A percentile compares a stretch with the other conserved stretches of the same genome.
Evolutionary conservation across 2,797 vertebrate species (phyloP).

Genomic region (Melanotaenia maccullochi): DNA sequence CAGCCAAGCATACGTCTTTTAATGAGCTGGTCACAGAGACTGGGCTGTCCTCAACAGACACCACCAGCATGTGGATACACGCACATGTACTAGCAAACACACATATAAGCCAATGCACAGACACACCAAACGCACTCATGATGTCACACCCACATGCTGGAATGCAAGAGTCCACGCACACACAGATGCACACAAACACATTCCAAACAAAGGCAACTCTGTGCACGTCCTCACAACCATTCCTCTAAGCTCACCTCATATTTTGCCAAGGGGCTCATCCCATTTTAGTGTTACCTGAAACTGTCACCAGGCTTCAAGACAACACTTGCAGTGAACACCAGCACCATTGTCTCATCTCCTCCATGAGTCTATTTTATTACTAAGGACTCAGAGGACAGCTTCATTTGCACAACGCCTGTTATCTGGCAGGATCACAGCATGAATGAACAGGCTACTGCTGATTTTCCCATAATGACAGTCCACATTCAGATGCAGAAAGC

Average conservation of each 20-base stretch:
- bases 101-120: slow-evolving; percentile 24
- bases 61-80: slow-evolving; percentile 30
- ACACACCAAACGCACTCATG: slow-evolving; percentile 35
- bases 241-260: slow-evolving; percentile 53
- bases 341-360: slow-evolving; percentile 17
- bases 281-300: slow-evolving; percentile 36
- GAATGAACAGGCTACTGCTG: slow-evolving; percentile 51
- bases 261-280: slow-evolving; percentile 42
- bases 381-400: slow-evolving; percentile 31
- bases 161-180: slow-evolving; percentile 35
- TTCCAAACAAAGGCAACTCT: slow-evolving; percentile 37
- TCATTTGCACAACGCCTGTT: slow-evolving; percentile 64
- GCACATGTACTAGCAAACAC: slow-evolving; percentile 35
- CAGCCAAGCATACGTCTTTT: slow-evolving; percentile 77
- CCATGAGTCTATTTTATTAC: slow-evolving; percentile 36
- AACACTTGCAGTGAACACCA: slow-evolving; percentile 38
- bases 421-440: slow-evolving; percentile 46
- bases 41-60: slow-evolving; percentile 67
- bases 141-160: slow-evolving; percentile 46
- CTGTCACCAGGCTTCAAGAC: slow-evolving; percentile 66
- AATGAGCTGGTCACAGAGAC: slow-evolving; percentile 78
- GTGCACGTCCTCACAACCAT: slow-evolving; percentile 50
- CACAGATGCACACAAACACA: slow-evolving; percentile 22
- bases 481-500: slow-evolving; percentile 35
- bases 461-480: slow-evolving; percentile 59